Conservation (phyloP, 2,888 invertebrate species). For the Oxytorus armatus region DNA sequence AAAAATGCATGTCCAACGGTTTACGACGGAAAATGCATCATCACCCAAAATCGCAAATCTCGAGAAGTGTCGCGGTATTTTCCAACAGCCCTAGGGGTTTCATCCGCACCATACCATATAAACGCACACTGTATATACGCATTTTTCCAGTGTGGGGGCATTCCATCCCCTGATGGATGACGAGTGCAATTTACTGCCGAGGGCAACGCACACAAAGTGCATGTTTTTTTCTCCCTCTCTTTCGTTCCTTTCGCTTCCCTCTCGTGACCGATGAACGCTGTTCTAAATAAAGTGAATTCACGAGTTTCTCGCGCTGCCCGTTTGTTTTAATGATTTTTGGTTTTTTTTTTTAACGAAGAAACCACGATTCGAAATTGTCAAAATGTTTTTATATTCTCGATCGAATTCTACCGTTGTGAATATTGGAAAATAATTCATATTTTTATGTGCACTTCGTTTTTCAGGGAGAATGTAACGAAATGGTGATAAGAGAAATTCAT, state of each 20-base stretch:
- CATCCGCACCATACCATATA: background rate
- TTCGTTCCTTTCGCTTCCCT: slow-evolving; percentile 8
- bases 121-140: background rate
- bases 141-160: slow-evolving; percentile 31
- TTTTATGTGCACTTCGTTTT: background rate
- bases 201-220: slow-evolving; percentile 23
- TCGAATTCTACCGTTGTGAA: background rate
- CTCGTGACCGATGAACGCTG: slow-evolving; percentile 27
- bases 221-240: background rate
- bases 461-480: too few species aligned
- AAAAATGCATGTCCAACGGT: background rate
- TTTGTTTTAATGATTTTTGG: background rate
- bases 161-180: slow-evolving; percentile 35
- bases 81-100: slow-evolving; percentile 7
- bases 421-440: slow-evolving; percentile 8
- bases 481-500: too few species aligned
- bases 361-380: background rate
- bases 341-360: background rate
- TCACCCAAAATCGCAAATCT: background rate
- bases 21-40: slow-evolving; percentile 22
- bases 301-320: slow-evolving; percentile 12
- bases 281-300: slow-evolving; percentile 12
- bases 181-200: slow-evolving; percentile 40
- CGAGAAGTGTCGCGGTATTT: background rate
- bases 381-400: background rate